Conservation (phyloP, 92 coral and sea anemone genomes). For the Plumapathes pennacea region DNA sequence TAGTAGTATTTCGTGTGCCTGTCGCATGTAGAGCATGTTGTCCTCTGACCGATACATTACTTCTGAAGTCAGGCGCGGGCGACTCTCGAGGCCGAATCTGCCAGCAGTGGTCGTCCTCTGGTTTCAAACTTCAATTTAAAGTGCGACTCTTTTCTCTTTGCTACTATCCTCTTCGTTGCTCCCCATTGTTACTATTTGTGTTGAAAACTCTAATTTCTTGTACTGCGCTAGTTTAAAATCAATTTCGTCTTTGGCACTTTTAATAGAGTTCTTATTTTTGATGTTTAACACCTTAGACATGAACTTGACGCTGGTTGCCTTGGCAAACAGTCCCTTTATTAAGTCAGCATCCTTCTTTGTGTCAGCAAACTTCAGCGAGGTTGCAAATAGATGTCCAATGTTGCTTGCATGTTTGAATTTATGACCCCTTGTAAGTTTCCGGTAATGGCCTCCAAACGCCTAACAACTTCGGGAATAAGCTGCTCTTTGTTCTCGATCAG, state of each 20-base stretch:
- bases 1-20: constrained; percentile 47
- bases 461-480: constrained; percentile 3
- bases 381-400: constrained; percentile 7
- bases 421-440: not conserved
- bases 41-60: constrained; percentile 40
- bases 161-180: constrained; percentile 16
- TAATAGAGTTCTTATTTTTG: constrained; percentile 34
- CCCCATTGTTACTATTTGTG: constrained; percentile 39
- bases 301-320: constrained; percentile 26
- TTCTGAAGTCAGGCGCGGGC: constrained; percentile 39
- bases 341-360: constrained; percentile 41
- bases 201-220: constrained; percentile 12
- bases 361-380: constrained; percentile 21
- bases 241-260: constrained; percentile 14
- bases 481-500: constrained; percentile 31
- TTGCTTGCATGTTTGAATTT: constrained; percentile 14
- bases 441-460: constrained; percentile 10
- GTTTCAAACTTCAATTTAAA: too few relatives aligned
- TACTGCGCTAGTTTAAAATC: constrained; percentile 4
- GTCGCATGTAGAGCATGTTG: constrained; percentile 41
- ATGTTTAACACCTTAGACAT: constrained; percentile 12
- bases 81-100: constrained; percentile 36
- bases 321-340: constrained; percentile 26
- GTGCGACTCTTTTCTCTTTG: constrained; percentile 28
- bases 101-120: too few relatives aligned